These are phyloP conservation scores for Eremophila alpestris DNA, from an alignment of 2,797 vertebrate genomes.

Conservation along the genomic window DNA sequence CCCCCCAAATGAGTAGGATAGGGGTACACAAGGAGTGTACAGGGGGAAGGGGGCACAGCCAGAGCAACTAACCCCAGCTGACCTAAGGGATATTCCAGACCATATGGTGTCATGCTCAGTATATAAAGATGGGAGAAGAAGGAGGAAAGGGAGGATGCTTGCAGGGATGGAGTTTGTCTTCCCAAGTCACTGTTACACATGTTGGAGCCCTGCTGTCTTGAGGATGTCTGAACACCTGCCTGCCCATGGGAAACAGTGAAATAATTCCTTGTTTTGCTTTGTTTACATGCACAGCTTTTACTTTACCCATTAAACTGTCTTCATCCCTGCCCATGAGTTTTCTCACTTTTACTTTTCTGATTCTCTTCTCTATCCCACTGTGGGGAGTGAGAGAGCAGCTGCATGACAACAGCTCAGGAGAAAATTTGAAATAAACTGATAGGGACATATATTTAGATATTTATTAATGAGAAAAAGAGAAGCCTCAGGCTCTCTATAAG, in stretches of 20 bases:
- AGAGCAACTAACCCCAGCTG: background rate
- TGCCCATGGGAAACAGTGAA: background rate
- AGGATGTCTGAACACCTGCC: background rate
- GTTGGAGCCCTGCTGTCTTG: background rate
- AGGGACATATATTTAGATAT: background rate
- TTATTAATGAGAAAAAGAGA: background rate
- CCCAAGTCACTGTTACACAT: fast-evolving
- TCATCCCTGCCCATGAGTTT: background rate
- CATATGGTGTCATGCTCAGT: background rate
- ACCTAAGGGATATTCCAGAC: background rate
- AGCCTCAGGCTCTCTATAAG: background rate
- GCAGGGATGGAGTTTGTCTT: background rate
- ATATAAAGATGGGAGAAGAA: background rate
- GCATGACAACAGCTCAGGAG: fast-evolving
- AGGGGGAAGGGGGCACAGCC: background rate
- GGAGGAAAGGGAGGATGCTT: background rate
- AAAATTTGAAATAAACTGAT: background rate
- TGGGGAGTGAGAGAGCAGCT: background rate
- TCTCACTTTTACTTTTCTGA: background rate
- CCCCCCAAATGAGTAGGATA: background rate
- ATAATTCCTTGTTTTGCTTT: background rate
- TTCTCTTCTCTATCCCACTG: background rate
- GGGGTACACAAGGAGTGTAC: background rate
- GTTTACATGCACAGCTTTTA: background rate
- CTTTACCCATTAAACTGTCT: background rate